Base-by-base conservation (phyloP, 2,797 vertebrate species). In the Pseudomugil gertrudae region DNA sequence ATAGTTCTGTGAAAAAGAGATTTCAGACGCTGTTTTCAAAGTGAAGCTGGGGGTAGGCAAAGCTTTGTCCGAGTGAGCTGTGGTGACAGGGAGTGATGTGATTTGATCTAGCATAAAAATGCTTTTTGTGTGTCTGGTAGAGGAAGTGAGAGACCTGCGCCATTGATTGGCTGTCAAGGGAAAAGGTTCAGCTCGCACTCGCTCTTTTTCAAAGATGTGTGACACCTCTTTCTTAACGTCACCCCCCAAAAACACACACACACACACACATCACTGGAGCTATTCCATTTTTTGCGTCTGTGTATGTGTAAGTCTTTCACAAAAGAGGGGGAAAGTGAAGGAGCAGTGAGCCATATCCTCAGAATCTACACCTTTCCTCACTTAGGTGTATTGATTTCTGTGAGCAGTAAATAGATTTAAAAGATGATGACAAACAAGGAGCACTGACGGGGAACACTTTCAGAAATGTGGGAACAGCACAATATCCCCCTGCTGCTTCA, bases 401-500 rank as follows among this genome's bases (percentile, higher is more conserved):
- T 59, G 78, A 90, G 90, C 91, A 92, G 92, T 93, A 93, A 94
- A 93, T 93, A 94, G 92, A 93, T 93, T 92, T 92, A 84, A 89
- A 93, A 90, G 89, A 93, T 90, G 92, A 92, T 91, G 91, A 90
- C 90, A 90, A 92, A 90, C 90, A 93, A 87, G 87, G 87, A 87
- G 79, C 83, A 81, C 89, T 91, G 92, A 92, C 89, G 58, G 88
- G 85, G 84, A 87, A 86, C 84, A 84, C 86, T 84, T 85, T 86
- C 80, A 87, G 87, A 92, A 91, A 91, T 88, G 88, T 89, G 85
- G 86, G 84, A 86, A 84, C 84, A 87, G 91, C 90, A 90, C 81
- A 93, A 92, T 84, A 90, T 91, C 79, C 85, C 43, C 74, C 74
- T 21, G 57, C 80, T 79, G 72, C 86, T 76, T 81, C 83, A 72